These are phyloP conservation scores for Seriola quinqueradiata DNA, from an alignment of 2,113 vertebrate species.

Conservation along the genomic window DNA sequence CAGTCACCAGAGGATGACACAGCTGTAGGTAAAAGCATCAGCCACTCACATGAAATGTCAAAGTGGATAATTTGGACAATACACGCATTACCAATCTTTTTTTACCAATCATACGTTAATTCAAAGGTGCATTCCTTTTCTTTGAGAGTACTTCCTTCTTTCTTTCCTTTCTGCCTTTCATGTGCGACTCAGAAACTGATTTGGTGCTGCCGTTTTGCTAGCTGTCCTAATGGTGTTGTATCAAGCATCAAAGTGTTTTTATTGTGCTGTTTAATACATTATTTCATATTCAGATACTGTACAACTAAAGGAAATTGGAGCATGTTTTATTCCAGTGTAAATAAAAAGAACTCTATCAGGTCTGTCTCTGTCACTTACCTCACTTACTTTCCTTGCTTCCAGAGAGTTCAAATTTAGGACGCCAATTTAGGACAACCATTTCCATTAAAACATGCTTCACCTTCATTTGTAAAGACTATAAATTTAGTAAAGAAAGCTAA, in stretches of 20 bases:
- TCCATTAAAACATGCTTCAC: too few species aligned
- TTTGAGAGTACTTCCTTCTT: not conserved
- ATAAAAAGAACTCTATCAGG: not conserved
- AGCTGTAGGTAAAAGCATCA: not conserved
- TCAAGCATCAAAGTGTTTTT: not conserved
- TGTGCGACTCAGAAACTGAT: not conserved
- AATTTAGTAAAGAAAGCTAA: too few species aligned
- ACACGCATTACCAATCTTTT: not conserved
- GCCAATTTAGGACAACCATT: too few species aligned
- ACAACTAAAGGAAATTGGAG: not conserved
- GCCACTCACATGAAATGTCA: not conserved
- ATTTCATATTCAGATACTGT: not conserved
- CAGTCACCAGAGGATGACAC: conserved; percentile 1
- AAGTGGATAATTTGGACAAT: not conserved
- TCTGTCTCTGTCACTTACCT: not conserved
- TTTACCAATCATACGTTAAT: not conserved
- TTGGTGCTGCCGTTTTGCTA: not conserved
- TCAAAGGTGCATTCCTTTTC: not conserved
- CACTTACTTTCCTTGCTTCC: not conserved
- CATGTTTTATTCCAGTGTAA: not conserved
- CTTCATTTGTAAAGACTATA: too few species aligned
- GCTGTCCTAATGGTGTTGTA: not conserved
- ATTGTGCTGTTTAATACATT: not conserved
- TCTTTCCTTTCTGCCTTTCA: not conserved
- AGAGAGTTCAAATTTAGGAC: too few species aligned